Base-by-base conservation (phyloP, 2,888 invertebrate species). In the Drosophila longiperda region DNA sequence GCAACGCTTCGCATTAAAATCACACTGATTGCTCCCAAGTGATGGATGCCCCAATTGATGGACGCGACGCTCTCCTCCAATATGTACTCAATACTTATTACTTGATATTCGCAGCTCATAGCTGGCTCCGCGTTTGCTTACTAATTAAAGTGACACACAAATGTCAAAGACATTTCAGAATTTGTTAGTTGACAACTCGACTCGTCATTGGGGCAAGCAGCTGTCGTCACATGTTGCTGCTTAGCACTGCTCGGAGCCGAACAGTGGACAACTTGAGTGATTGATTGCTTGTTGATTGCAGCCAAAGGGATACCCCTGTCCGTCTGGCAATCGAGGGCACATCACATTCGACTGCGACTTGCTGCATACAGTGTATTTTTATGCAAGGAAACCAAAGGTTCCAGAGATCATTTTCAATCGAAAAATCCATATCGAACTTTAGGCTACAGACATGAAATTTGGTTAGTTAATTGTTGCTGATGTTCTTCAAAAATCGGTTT, bases 271-370 rank as follows among this genome's bases (percentile, higher is more conserved):
- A 64, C 50, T 61, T 57, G 58, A 71, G 72, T 89, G 84, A 84
- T 84, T 78, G 84, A 89, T 84, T 73, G 73, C 76, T 71, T 78
- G 68, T 78, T 83, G 78, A 83, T 87, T 81, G 67, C 83, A 73
- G 65, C 62, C 82, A 61, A 80, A 73, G 68, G 68, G 63, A 67
- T 71, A 50, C 70, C 26, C 29, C 20, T 52, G 29, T 34, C 33
- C 48, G 60, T 40, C 52, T 38, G 29, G 38, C 32, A 52, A 20
- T 38, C 45, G 50, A 45, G n/a, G 12, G 34, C 11, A 34, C 15
- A 53, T 15, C 40, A n/a, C 29, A 29, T 17, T 5, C 40, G 8
- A 9, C 40, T 40, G 40, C 40, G n/a, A n/a, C 40, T 15, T 23
- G 45, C 15, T 45, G 45, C 45, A 45, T 4, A 45, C 15, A 23